phyloP scores from a whole-genome alignment of 2,797 vertebrate genomes.

The Ataeniobius toweri region DNA sequence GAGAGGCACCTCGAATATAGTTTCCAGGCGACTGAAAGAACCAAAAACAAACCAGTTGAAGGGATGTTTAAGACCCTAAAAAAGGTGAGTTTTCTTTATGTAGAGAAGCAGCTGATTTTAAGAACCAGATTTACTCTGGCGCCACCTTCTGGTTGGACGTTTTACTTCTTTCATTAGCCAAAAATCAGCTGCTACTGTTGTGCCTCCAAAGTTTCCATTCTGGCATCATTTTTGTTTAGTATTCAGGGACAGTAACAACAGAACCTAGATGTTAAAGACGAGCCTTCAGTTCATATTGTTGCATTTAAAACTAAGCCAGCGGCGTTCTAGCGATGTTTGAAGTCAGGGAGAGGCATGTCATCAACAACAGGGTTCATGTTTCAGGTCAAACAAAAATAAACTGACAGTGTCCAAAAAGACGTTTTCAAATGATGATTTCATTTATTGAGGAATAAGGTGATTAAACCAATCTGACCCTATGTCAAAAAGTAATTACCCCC shows the following conservation, averaged over 20 bases:
- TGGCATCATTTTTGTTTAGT: neutral
- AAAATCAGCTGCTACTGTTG: neutral
- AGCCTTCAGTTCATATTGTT: too few species aligned
- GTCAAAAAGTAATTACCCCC: neutral
- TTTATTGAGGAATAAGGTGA: neutral
- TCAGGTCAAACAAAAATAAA: neutral
- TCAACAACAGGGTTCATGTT: neutral
- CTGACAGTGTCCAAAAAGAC: too few species aligned
- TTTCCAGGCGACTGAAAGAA: constrained; percentile 86
- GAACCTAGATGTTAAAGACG: too few species aligned
- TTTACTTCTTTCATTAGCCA: too few species aligned
- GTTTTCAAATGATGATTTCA: too few species aligned
- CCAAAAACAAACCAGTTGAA: neutral
- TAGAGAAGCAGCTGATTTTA: neutral
- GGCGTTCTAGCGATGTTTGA: too few species aligned
- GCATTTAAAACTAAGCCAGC: too few species aligned
- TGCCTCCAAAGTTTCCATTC: neutral
- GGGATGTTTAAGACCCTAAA: neutral
- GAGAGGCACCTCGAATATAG: constrained; percentile 88
- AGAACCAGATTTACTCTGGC: constrained; percentile 11
- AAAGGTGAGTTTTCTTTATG: neutral
- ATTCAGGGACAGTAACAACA: too few species aligned
- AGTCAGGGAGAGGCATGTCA: too few species aligned
- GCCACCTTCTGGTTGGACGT: constrained; percentile 26
- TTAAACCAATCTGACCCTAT: neutral